A percentile compares a stretch with the other conserved stretches of the same genome.
Conservation (phyloP, 1,140 invertebrate species). For the Fopius arisanus region DNA sequence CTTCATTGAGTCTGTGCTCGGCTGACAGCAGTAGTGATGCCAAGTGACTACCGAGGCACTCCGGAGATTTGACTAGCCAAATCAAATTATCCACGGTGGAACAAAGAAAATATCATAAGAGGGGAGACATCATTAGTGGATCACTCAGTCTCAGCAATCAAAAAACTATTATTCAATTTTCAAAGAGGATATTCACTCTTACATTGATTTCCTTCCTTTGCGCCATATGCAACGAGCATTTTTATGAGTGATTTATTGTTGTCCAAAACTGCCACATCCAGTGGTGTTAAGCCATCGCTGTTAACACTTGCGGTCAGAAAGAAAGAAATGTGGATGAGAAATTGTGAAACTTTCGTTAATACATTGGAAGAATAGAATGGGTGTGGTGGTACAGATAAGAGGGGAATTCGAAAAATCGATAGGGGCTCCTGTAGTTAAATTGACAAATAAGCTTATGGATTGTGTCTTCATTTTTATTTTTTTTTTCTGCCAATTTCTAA, state of each 20-base stretch:
- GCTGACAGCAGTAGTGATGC: conserved; percentile 81
- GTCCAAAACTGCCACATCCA: conserved; percentile 90
- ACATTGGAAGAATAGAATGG: neutral
- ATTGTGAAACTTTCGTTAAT: neutral
- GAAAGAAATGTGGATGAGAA: conserved; percentile 22
- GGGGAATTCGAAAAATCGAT: conserved; percentile 5
- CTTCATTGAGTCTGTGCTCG: conserved; percentile 77
- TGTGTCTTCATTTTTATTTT: neutral
- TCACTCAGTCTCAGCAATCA: neutral
- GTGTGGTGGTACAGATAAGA: conserved; percentile 6
- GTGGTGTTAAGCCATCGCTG: conserved; percentile 83
- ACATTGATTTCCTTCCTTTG: conserved; percentile 88
- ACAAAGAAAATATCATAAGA: neutral
- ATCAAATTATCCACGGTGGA: neutral
- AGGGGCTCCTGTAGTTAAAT: neutral
- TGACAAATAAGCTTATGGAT: neutral
- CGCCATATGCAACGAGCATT: conserved; percentile 87
- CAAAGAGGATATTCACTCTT: conserved; percentile 12
- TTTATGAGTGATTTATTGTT: conserved; percentile 87
- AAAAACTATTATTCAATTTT: conserved; percentile 7
- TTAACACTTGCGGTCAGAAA: conserved; percentile 73
- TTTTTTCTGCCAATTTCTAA: neutral
- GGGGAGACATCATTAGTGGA: neutral
- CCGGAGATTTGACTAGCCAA: conserved; percentile 72
- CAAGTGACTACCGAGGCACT: conserved; percentile 76